These are phyloP conservation scores for Ormyrus labotus DNA, from an alignment of 2,888 invertebrate species.

Conservation along the genomic window DNA sequence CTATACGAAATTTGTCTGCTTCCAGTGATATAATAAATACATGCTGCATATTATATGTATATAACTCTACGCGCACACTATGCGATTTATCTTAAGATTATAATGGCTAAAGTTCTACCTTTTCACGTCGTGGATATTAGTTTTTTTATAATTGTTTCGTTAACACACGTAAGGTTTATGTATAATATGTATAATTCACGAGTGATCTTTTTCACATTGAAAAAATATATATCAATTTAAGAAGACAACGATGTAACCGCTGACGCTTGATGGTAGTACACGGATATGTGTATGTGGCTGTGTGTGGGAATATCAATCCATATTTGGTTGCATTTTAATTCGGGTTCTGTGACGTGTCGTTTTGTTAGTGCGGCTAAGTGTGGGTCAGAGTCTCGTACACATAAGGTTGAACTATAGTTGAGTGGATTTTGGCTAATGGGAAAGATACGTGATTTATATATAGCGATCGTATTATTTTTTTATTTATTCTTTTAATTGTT, in stretches of 20 bases:
- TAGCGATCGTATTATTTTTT: conserved; percentile 22
- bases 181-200: conserved; percentile 57
- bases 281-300: conserved; percentile 63
- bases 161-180: conserved; percentile 32
- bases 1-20: conserved; percentile 62
- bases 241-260: conserved; percentile 64
- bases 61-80: conserved; percentile 25
- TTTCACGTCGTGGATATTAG: conserved; percentile 1
- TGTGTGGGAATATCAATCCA: not conserved
- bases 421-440: conserved; percentile 21
- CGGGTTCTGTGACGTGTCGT: no score
- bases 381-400: conserved; percentile 28
- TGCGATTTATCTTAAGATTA: conserved; percentile 37
- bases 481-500: conserved; percentile 17
- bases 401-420: conserved; percentile 30
- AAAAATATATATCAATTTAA: conserved; percentile 70
- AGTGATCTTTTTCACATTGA: conserved; percentile 67
- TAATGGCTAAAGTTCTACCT: conserved; percentile 36
- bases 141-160: not conserved
- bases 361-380: not conserved
- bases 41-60: conserved; percentile 7
- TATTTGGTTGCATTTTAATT: no score
- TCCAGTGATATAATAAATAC: conserved; percentile 25
- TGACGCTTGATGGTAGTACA: conserved; percentile 57
- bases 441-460: conserved; percentile 53